Conservation (phyloP, 2,113 vertebrate species). For the Callorhinus ursinus region DNA sequence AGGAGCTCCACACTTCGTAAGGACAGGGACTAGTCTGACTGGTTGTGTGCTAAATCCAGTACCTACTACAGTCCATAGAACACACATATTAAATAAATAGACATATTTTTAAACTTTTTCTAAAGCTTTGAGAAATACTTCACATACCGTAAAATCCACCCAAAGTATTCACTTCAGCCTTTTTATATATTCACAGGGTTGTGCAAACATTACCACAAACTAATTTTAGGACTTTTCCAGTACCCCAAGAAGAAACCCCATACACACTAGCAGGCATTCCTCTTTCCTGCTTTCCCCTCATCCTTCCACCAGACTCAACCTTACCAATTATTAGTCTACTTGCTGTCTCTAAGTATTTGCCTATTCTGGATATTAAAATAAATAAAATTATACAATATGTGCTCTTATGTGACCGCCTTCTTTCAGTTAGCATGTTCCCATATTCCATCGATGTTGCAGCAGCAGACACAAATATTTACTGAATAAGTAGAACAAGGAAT, state of each 20-base stretch:
- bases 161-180: not conserved
- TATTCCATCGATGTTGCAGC: not conserved
- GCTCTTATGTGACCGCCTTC: not conserved
- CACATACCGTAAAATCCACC: not conserved
- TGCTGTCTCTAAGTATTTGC: not conserved
- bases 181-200: not conserved
- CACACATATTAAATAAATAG: not conserved
- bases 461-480: not conserved
- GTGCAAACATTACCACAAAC: not conserved
- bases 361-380: not conserved
- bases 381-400: not conserved
- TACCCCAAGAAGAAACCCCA: fast-evolving
- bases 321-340: not conserved
- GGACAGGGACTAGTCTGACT: not conserved
- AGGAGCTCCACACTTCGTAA: not conserved
- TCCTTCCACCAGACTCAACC: fast-evolving
- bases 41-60: not conserved
- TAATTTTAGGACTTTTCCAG: not conserved
- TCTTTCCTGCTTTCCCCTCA: not conserved
- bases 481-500: not conserved
- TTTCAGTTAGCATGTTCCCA: not conserved
- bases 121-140: not conserved
- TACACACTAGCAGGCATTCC: not conserved
- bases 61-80: not conserved
- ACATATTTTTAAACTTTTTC: not conserved